phyloP scores from a whole-genome alignment of 2,113 vertebrate genomes.

The Nettapus auritus region DNA sequence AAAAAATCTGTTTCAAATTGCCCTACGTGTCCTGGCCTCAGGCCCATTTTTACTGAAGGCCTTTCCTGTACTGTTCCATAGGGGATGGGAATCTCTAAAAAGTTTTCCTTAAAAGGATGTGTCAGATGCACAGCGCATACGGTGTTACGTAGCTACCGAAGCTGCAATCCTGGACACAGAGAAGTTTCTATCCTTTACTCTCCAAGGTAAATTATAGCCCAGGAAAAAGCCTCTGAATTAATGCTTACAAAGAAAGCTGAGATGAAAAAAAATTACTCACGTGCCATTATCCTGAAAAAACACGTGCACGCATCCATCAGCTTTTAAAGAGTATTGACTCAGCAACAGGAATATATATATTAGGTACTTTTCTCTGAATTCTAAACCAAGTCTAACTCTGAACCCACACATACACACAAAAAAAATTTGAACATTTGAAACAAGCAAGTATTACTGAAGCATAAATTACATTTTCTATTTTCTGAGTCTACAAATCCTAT shows the following conservation, averaged over 20 bases:
- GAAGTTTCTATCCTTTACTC: background rate
- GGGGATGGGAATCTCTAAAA: conserved; percentile 58
- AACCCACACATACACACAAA: background rate
- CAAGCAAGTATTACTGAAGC: background rate
- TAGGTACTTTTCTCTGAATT: background rate
- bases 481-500: background rate
- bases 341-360: background rate
- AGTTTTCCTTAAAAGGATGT: conserved; percentile 70
- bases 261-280: background rate
- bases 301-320: background rate
- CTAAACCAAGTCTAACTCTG: background rate
- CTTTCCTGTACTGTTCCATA: conserved; percentile 59
- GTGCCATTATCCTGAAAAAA: background rate
- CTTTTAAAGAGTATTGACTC: background rate
- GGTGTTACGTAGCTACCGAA: conserved; percentile 23
- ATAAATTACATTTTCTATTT: background rate
- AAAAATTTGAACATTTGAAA: background rate
- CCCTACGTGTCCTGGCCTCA: conserved; percentile 55
- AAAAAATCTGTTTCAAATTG: conserved; percentile 73
- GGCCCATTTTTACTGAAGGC: conserved; percentile 61
- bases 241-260: background rate
- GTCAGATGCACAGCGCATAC: conserved; percentile 2
- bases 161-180: background rate
- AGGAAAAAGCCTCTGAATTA: background rate
- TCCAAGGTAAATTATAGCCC: background rate